Evolutionary conservation across 2,113 vertebrate species (phyloP).

Genomic region (Xenopus laevis): DNA sequence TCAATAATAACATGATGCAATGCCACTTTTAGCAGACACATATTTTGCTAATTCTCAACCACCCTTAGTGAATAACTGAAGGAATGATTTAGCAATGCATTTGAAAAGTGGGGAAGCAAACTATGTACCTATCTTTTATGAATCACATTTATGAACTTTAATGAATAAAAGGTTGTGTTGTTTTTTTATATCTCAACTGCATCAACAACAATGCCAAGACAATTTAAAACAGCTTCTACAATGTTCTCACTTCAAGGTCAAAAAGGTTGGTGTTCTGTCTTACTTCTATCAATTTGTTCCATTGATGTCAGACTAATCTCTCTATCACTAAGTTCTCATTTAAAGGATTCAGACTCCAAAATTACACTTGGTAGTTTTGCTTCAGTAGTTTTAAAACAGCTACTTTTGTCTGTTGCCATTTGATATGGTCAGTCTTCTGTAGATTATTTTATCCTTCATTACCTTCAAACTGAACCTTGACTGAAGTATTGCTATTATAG

Average conservation of each 20-base stretch:
- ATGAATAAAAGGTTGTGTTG: no score
- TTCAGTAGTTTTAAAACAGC: conserved; percentile 56
- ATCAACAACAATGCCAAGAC: conserved; percentile 33
- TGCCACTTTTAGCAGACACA: no score
- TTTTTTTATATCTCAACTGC: conserved; percentile 15
- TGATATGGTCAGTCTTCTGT: conserved; percentile 50
- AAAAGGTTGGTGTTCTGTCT: conserved; percentile 24
- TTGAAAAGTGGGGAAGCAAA: no score
- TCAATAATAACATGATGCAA: no score
- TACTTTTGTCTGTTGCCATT: conserved; percentile 54
- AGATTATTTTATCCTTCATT: conserved; percentile 66
- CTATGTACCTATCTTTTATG: no score
- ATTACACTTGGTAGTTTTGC: conserved; percentile 37
- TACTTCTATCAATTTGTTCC: conserved; percentile 33
- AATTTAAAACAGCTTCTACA: conserved; percentile 42
- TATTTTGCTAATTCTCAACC: no score
- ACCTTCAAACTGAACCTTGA: conserved; percentile 58
- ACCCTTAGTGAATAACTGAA: no score
- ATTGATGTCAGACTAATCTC: conserved; percentile 38
- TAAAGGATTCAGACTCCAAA: conserved; percentile 46
- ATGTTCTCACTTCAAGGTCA: conserved; percentile 39
- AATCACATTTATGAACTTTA: no score
- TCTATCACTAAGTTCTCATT: conserved; percentile 30
- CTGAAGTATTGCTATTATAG: conserved; percentile 55
- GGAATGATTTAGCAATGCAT: no score